Evolutionary conservation across 1,140 invertebrate species (phyloP).

Genomic region (Oryctes rhinoceros): DNA sequence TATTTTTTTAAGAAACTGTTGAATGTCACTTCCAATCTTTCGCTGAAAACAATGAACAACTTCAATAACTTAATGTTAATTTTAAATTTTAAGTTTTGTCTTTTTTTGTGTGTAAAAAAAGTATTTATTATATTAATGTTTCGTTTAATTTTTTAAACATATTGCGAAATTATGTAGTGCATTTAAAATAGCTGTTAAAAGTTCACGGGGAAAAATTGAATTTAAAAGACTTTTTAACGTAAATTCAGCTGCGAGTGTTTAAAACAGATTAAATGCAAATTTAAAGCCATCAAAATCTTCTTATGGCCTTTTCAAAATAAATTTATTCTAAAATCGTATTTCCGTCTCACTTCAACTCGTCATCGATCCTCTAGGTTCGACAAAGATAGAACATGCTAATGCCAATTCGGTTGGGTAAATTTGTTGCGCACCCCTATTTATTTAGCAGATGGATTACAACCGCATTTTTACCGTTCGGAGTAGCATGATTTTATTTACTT

Average conservation of each 20-base stretch:
- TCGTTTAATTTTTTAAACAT: too few species aligned
- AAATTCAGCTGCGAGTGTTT: slow-evolving; percentile 18
- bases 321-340: slow-evolving; percentile 15
- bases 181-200: background rate
- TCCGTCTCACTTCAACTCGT: background rate
- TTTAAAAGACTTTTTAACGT: slow-evolving; percentile 38
- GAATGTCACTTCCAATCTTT: too few species aligned
- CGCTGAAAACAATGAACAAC: too few species aligned
- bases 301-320: slow-evolving; percentile 38
- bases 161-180: too few species aligned
- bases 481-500: background rate
- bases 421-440: slow-evolving; percentile 39
- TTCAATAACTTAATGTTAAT: too few species aligned
- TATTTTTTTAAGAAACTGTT: too few species aligned
- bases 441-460: slow-evolving; percentile 40
- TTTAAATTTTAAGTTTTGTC: too few species aligned
- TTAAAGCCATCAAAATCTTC: slow-evolving; percentile 36
- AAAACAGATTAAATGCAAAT: slow-evolving; percentile 42
- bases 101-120: too few species aligned
- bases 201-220: background rate
- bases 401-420: background rate
- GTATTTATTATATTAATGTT: too few species aligned
- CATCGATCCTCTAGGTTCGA: background rate
- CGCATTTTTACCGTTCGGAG: slow-evolving; percentile 32
- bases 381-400: background rate